Base-by-base conservation (phyloP, 2,888 invertebrate genomes). In the Mythimna impura region DNA sequence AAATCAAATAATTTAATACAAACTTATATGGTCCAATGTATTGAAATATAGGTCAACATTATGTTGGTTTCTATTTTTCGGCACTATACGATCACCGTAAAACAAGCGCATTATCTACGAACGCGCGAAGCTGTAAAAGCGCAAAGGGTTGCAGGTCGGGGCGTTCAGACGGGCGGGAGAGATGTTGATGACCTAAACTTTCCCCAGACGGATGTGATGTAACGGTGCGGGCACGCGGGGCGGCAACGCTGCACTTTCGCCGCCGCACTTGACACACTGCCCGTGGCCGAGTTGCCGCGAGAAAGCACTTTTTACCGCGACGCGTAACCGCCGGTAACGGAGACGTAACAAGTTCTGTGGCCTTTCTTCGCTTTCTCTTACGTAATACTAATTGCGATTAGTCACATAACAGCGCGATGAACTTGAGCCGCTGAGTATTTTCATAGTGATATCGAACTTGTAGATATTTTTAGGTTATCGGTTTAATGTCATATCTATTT, bases 211-310 rank as follows among this genome's bases (percentile, higher is more conserved):
- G 91, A 92, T 91, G 88, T 96, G 94, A 95, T 94, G 95, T 95
- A 95, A 95, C 90, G 90, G 91, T 86, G 90, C 87, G 89, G 88
- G 84, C 73, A 88, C 82, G 91, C 92, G 91, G 90, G 90, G 87
- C 91, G 92, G 93, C 94, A 94, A 93, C 95, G 93, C 92, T 93
- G 95, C 93, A 95, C 96, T 95, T 95, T 96, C 95, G 91, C 93
- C 93, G 93, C 86, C 93, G 96, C 95, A 94, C 96, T 96, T 96
- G 96, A 96, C 96, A 96, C 94, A 95, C 92, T 96, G 96, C 93
- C 96, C 96, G 91, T 96, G 96, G 96, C 96, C 96, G 95, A 94
- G 91, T 94, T 95, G 92, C 93, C 93, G 90, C 95, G 94, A 93
- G 95, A 95, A 95, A 96, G 95, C 94, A 94, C 95, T 95, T 95